phyloP scores from a whole-genome alignment of 2,888 invertebrate species.

The Scaptomyza tumidula region DNA sequence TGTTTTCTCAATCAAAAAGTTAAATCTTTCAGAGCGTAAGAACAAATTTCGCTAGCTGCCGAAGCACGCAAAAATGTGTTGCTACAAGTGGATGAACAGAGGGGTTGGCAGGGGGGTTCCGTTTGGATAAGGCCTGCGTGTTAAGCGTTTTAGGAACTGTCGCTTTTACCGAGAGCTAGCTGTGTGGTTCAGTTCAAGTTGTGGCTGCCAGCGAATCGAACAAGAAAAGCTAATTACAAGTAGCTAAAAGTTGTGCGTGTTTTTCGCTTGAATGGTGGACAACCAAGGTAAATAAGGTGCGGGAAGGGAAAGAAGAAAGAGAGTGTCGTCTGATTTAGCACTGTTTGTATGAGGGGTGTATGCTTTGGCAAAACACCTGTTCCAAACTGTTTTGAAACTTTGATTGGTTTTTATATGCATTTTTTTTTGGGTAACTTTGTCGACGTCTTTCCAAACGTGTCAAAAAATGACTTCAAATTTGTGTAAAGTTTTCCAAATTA shows the following conservation, averaged over 20 bases:
- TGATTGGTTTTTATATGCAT: slow-evolving; percentile 75
- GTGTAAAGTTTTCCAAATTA: slow-evolving; percentile 34
- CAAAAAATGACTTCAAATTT: slow-evolving; percentile 67
- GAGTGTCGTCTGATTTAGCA: slow-evolving; percentile 24
- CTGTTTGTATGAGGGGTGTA: slow-evolving; percentile 10
- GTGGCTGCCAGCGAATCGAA: slow-evolving; percentile 70
- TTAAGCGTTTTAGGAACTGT: slow-evolving; percentile 66
- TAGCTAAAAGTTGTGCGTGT: slow-evolving; percentile 77
- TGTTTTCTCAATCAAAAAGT: slow-evolving; percentile 83
- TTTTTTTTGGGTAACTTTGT: slow-evolving; percentile 33
- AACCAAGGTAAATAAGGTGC: slow-evolving; percentile 14
- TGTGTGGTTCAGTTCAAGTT: slow-evolving; percentile 30
- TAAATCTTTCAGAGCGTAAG: slow-evolving; percentile 74
- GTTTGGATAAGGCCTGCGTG: slow-evolving; percentile 51
- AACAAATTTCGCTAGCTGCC: slow-evolving; percentile 59
- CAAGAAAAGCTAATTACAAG: slow-evolving; percentile 80
- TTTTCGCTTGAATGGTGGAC: slow-evolving; percentile 58
- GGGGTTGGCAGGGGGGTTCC: background rate
- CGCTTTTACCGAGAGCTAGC: slow-evolving; percentile 35
- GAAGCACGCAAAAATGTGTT: slow-evolving; percentile 69
- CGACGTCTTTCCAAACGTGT: slow-evolving; percentile 59
- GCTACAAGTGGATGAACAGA: slow-evolving; percentile 15
- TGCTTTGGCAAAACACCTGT: slow-evolving; percentile 62
- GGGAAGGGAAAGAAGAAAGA: background rate
- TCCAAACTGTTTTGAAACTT: slow-evolving; percentile 70